These are phyloP conservation scores for Mylabris phalerata DNA, from an alignment of 1,140 invertebrate species.

Conservation along the genomic window DNA sequence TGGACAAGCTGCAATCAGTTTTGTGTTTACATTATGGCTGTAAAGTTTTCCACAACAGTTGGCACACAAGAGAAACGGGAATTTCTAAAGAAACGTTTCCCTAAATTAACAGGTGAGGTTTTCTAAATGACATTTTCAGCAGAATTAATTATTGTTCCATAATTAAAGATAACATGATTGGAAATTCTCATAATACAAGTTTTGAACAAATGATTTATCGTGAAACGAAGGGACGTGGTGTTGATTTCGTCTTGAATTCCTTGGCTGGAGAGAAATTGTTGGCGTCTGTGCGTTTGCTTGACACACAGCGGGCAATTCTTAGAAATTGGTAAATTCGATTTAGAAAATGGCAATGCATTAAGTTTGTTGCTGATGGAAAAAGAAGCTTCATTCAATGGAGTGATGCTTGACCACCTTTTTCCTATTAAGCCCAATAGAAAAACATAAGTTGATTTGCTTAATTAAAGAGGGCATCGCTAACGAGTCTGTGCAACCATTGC, in stretches of 20 bases:
- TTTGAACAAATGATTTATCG: slow-evolving; percentile 49
- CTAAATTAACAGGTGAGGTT: slow-evolving; percentile 43
- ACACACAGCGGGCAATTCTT: slow-evolving; percentile 55
- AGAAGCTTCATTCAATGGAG: slow-evolving; percentile 81
- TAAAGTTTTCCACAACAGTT: slow-evolving; percentile 67
- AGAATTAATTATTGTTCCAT: not conserved
- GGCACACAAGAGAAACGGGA: slow-evolving; percentile 66
- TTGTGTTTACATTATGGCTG: slow-evolving; percentile 66
- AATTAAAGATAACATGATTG: slow-evolving; percentile 48
- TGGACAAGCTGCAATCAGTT: slow-evolving; percentile 76
- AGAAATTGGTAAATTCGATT: slow-evolving; percentile 42
- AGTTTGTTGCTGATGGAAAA: slow-evolving; percentile 72
- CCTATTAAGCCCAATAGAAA: slow-evolving; percentile 44
- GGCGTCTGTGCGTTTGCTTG: slow-evolving; percentile 72
- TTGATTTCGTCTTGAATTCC: slow-evolving; percentile 63
- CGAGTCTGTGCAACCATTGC: slow-evolving; percentile 80
- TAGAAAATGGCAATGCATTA: slow-evolving; percentile 55
- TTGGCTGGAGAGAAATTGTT: slow-evolving; percentile 60
- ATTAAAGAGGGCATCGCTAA: slow-evolving; percentile 66
- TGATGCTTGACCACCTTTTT: slow-evolving; percentile 66
- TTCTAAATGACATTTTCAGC: slow-evolving; percentile 13
- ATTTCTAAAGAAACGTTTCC: slow-evolving; percentile 65
- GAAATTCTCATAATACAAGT: too few species aligned
- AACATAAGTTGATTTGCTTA: slow-evolving; percentile 50
- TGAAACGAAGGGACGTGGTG: slow-evolving; percentile 57